Evolutionary conservation across 1,140 invertebrate genomes (phyloP), one percentile per base, ranked within the genome.

Genomic region (Drosophila pseudoananassae): DNA sequence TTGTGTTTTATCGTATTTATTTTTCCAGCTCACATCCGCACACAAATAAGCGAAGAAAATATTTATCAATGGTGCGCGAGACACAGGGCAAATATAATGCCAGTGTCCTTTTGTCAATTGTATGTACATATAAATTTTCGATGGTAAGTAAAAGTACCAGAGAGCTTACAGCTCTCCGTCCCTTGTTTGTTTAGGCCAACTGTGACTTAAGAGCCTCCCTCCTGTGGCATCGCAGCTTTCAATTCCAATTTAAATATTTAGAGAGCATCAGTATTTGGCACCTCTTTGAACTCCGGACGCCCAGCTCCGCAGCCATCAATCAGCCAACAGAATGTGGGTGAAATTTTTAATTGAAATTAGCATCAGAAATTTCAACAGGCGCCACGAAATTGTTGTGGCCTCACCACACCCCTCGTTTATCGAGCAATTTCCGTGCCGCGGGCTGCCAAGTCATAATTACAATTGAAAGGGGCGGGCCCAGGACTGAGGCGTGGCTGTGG

Each of bases 301-400:
- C 38, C 38, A 14, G 5, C 12, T 12, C 43, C 43, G 17, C 17
- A 46, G 1, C 25, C 45, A 36, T 38, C 63, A 63, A 61, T 46
- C 53, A 63, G 40, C 53, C 23, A 17, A 33, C 15, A 8, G 73
- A 33, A 56, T 46, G 65, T 31, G 29, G 10, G 5, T 17, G 40
- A 65, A 53, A 76, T 82, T 82, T 79, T 83, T 83, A 83, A 84
- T 83, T 83, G 81, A 84, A 83, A 83, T 83, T 83, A 80, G 80
- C 80, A 80, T 84, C 58, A 49, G 50, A 78, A 79, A 76, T 84
- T 76, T 53, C 51, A 31, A 31, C 40, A 69, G 49, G 59, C 58
- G 77, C 58, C 59, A 36, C 70, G 9, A 55, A 80, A 76, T 78
- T 58, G 43, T 10, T 36, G 61, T 25, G 66, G 75, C 69, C 53